Conservation (phyloP, 2,888 invertebrate genomes). For the Drosophila acutilabella region DNA sequence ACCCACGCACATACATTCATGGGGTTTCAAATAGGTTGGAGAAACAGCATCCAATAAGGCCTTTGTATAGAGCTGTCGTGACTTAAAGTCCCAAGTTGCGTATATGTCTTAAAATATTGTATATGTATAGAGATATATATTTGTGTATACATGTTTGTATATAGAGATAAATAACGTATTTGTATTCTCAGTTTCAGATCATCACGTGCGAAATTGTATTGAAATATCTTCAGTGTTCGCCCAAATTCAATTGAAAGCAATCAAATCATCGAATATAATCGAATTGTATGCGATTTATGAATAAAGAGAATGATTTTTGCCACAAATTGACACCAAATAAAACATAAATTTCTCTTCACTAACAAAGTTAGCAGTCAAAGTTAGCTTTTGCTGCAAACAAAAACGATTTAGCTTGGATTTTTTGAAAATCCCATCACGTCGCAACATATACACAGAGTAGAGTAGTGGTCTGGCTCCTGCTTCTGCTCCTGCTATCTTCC, state of each 20-base stretch:
- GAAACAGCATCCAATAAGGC: background rate
- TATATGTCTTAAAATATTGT: background rate
- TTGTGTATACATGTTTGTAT: background rate
- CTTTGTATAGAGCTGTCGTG: background rate
- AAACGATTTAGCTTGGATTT: conserved; percentile 73
- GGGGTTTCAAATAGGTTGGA: background rate
- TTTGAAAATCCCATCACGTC: conserved; percentile 74
- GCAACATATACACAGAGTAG: conserved; percentile 41
- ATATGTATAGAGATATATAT: background rate
- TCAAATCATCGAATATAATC: conserved; percentile 69
- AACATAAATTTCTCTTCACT: conserved; percentile 70
- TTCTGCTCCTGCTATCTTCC: too few species aligned
- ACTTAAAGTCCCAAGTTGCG: conserved; percentile 22
- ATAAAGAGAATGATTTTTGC: conserved; percentile 69
- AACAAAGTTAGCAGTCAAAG: conserved; percentile 72
- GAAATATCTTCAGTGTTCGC: conserved; percentile 55
- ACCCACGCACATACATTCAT: background rate
- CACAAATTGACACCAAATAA: conserved; percentile 74
- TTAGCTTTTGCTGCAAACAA: conserved; percentile 67
- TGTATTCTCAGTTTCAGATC: conserved; percentile 36
- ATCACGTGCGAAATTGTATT: conserved; percentile 57
- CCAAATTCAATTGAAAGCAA: conserved; percentile 68
- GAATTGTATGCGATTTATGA: conserved; percentile 68
- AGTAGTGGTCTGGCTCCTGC: background rate
- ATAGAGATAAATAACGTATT: conserved; percentile 13